These are phyloP conservation scores for Tylochromis polylepis DNA, from an alignment of 2,113 vertebrate genomes.

Conservation along the genomic window DNA sequence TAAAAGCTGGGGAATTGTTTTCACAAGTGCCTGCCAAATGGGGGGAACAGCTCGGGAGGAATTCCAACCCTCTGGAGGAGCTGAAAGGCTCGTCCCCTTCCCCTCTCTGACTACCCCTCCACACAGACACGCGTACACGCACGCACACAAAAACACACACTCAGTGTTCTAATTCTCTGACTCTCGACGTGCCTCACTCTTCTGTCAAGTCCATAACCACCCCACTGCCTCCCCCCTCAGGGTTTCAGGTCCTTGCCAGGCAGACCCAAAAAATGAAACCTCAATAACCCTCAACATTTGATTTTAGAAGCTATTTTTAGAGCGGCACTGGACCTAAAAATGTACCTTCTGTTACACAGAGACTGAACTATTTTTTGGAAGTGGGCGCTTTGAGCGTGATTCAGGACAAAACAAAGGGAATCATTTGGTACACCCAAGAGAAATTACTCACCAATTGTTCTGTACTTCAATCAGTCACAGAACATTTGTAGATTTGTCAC, in stretches of 20 bases:
- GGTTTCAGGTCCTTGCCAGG: slow-evolving; percentile 11
- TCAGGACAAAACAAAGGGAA: slow-evolving; percentile 3
- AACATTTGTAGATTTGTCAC: slow-evolving; percentile 33
- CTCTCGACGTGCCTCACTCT: slow-evolving; percentile 47
- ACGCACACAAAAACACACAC: neutral
- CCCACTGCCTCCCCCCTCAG: neutral
- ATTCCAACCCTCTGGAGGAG: slow-evolving; percentile 70
- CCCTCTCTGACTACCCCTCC: slow-evolving; percentile 15
- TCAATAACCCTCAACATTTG: slow-evolving; percentile 17
- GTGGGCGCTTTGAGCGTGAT: neutral
- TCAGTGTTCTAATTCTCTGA: slow-evolving; percentile 24
- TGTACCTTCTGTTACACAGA: neutral
- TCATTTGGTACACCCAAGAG: neutral
- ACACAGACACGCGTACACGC: neutral
- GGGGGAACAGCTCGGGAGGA: slow-evolving; percentile 64
- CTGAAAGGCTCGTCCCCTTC: slow-evolving; percentile 55
- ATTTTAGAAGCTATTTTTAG: slow-evolving; percentile 46
- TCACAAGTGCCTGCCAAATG: slow-evolving; percentile 79
- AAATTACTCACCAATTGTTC: slow-evolving; percentile 47
- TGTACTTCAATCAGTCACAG: slow-evolving; percentile 37
- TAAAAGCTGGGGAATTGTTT: slow-evolving; percentile 79
- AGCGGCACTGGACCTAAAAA: slow-evolving; percentile 1
- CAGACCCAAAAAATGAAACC: slow-evolving; percentile 36
- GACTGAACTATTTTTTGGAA: neutral
- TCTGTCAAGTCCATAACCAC: slow-evolving; percentile 33